These are phyloP conservation scores for Drosophila watanabei DNA, from an alignment of 1,140 invertebrate species.

Conservation along the genomic window DNA sequence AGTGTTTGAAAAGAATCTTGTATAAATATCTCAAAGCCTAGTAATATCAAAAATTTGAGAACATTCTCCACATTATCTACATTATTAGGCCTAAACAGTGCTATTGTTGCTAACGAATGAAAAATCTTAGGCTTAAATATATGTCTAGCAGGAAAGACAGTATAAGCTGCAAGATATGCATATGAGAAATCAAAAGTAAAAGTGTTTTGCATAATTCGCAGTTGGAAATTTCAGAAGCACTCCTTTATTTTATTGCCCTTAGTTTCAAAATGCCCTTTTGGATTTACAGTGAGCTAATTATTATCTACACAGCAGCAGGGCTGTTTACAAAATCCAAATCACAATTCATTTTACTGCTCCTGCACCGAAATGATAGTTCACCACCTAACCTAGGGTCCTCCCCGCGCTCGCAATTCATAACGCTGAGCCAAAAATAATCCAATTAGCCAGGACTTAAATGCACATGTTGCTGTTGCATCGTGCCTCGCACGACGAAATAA, in stretches of 20 bases:
- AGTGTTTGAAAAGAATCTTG: background rate
- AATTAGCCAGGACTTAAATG: conserved; percentile 64
- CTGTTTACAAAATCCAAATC: conserved; percentile 1
- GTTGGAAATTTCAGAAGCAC: background rate
- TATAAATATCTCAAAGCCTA: background rate
- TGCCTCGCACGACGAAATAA: conserved; percentile 26
- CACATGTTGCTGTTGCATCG: conserved; percentile 16
- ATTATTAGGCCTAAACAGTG: background rate
- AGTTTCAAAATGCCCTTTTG: background rate
- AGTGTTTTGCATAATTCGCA: background rate
- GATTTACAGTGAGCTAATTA: background rate
- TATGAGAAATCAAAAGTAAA: too few species aligned
- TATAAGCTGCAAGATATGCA: background rate
- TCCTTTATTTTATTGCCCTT: background rate
- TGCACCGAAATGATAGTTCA: conserved; percentile 28
- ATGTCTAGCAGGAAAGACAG: background rate
- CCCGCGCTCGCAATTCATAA: conserved; percentile 25
- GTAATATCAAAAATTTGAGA: background rate
- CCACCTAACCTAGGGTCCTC: too few species aligned
- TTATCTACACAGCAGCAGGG: background rate
- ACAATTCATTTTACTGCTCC: conserved; percentile 10
- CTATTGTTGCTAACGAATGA: too few species aligned
- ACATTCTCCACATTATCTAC: background rate
- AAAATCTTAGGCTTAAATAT: too few species aligned
- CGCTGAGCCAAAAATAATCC: conserved; percentile 36